These are phyloP conservation scores for Chrysomallon squamiferum DNA, from an alignment of 1,140 invertebrate species.

Conservation along the genomic window DNA sequence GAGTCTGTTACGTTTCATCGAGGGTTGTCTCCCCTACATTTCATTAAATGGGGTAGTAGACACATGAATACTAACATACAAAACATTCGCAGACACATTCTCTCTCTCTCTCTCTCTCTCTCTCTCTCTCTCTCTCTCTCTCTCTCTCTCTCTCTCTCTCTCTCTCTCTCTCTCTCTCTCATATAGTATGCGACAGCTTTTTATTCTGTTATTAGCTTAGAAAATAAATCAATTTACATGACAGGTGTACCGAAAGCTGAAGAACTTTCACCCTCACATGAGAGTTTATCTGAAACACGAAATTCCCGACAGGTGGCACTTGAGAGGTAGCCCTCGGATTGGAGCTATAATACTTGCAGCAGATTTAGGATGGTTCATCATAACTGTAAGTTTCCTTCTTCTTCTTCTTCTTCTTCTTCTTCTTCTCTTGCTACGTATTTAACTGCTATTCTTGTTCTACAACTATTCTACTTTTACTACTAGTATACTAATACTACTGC, in stretches of 20 bases:
- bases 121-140: not conserved
- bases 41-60: no score
- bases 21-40: not conserved
- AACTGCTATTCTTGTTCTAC: no score
- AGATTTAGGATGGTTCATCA: conserved; percentile 22
- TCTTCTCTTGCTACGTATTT: not conserved
- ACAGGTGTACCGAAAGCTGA: conserved; percentile 52
- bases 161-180: not conserved
- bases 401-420: not conserved
- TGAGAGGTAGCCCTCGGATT: conserved; percentile 37
- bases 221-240: conserved; percentile 12
- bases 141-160: not conserved
- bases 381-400: conserved; percentile 10
- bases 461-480: no score
- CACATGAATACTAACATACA: no score
- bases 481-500: no score
- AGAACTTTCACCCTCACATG: conserved; percentile 37
- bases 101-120: not conserved
- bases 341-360: conserved; percentile 17
- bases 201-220: not conserved
- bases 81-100: not conserved
- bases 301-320: conserved; percentile 59
- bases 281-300: conserved; percentile 56
- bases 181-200: not conserved
- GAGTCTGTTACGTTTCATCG: not conserved